phyloP scores from a whole-genome alignment of 2,797 vertebrate genomes.

The Kryptolebias ocellatus region DNA sequence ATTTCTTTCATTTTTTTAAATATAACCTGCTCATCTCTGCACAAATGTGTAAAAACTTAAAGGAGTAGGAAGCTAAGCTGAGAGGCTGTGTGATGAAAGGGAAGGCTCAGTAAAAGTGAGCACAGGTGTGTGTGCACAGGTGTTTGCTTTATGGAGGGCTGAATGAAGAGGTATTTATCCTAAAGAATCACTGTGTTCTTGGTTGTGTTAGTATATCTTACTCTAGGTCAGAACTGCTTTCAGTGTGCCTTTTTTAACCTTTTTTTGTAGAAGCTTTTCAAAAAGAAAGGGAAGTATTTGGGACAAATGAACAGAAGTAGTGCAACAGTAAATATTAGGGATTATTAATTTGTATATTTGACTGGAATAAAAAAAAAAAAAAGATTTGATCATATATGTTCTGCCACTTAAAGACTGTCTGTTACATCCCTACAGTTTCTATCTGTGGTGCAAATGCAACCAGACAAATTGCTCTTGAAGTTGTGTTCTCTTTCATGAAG shows the following conservation, averaged over 20 bases:
- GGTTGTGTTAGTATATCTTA: too few relatives aligned
- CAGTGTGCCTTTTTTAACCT: not conserved
- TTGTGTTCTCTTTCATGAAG: too few relatives aligned
- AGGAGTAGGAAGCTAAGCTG: constrained; percentile 4
- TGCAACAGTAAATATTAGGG: too few relatives aligned
- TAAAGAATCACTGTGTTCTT: too few relatives aligned
- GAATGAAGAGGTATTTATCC: constrained; percentile 3
- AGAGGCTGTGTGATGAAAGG: constrained; percentile 22
- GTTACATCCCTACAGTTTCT: too few relatives aligned
- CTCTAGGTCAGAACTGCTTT: not conserved
- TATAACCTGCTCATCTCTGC: constrained; percentile 46
- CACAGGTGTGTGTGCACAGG: constrained; percentile 51
- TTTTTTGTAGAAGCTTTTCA: too few relatives aligned
- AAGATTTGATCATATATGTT: too few relatives aligned
- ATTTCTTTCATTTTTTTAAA: constrained; percentile 69
- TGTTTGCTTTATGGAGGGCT: constrained; percentile 11
- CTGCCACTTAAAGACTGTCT: too few relatives aligned
- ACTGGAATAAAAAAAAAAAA: too few relatives aligned
- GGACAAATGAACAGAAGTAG: not conserved
- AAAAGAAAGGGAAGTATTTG: not conserved
- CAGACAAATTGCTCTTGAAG: too few relatives aligned
- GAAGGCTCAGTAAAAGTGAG: constrained; percentile 49
- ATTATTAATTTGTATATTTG: too few relatives aligned
- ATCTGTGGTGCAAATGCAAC: too few relatives aligned
- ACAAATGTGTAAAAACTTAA: constrained; percentile 47